Evolutionary conservation across 1,140 invertebrate species (phyloP).

Genomic region (Euschistus heros): DNA sequence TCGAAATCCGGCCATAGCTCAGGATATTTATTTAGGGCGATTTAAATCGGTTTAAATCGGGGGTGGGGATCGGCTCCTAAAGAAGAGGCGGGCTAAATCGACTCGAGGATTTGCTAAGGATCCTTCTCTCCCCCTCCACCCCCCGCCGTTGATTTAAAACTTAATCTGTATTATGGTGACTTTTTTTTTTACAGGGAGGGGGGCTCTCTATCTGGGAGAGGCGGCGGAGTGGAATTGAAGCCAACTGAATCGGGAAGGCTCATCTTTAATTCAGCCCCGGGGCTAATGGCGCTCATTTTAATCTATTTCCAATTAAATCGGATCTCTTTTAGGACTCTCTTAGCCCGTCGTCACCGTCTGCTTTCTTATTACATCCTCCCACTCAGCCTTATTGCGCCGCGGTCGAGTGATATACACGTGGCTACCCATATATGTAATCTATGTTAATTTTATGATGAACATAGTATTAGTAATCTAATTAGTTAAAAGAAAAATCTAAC

Average conservation of each 20-base stretch:
- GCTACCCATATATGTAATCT: too few relatives aligned
- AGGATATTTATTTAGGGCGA: too few relatives aligned
- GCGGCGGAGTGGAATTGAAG: constrained; percentile 12
- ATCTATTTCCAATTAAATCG: constrained; percentile 26
- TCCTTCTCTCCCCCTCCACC: not conserved
- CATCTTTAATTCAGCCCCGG: constrained; percentile 25
- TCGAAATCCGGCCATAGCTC: too few relatives aligned
- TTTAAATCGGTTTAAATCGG: too few relatives aligned
- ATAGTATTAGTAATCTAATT: too few relatives aligned
- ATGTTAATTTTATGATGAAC: too few relatives aligned
- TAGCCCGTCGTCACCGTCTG: not conserved
- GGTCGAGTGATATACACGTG: too few relatives aligned
- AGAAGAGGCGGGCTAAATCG: too few relatives aligned
- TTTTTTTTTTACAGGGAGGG: not conserved
- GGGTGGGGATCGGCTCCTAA: too few relatives aligned
- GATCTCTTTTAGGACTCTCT: not conserved
- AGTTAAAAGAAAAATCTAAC: too few relatives aligned
- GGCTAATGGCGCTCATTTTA: constrained; percentile 25
- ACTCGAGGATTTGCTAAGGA: too few relatives aligned
- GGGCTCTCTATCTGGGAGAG: not conserved
- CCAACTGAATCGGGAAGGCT: not conserved
- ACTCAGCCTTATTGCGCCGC: not conserved
- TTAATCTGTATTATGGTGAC: constrained; percentile 7
- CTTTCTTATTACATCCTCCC: not conserved
- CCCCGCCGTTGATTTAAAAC: not conserved